These are phyloP conservation scores for Clunio marinus DNA, from an alignment of 2,888 invertebrate species.

Conservation along the genomic window DNA sequence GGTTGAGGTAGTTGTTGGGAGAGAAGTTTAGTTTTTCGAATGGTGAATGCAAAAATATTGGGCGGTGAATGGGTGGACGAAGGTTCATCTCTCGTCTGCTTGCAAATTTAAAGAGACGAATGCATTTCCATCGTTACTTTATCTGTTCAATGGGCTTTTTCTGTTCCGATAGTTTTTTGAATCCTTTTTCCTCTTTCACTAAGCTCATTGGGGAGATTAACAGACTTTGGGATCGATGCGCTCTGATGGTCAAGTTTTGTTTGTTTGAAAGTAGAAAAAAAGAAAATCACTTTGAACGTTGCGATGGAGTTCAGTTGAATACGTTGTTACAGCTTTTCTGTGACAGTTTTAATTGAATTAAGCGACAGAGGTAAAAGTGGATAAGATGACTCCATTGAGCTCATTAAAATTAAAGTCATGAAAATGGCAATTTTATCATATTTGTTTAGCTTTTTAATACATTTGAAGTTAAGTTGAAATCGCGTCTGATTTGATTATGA, in stretches of 20 bases:
- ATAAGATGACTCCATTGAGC: background rate
- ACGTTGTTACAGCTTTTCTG: too few relatives aligned
- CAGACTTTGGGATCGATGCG: too few relatives aligned
- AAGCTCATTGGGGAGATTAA: too few relatives aligned
- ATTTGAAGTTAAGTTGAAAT: background rate
- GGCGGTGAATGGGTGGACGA: background rate
- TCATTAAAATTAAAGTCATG: conserved; percentile 33
- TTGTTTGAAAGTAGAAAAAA: too few relatives aligned
- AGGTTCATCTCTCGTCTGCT: background rate
- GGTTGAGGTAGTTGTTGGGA: background rate
- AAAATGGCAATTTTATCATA: too few relatives aligned
- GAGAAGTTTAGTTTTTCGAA: too few relatives aligned
- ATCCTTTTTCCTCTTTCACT: too few relatives aligned
- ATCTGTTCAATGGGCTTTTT: background rate
- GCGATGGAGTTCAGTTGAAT: too few relatives aligned
- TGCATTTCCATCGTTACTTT: conserved; percentile 1
- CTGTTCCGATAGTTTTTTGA: background rate
- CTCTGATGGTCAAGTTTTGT: too few relatives aligned
- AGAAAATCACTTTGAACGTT: too few relatives aligned
- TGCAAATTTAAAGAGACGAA: background rate
- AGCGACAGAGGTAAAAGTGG: background rate
- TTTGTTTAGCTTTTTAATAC: background rate
- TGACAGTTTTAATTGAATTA: background rate
- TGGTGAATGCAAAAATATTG: background rate
- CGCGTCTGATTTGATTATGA: background rate